Base-by-base conservation (phyloP, 2,797 vertebrate species). In the Dendrocincla tyrannina region DNA sequence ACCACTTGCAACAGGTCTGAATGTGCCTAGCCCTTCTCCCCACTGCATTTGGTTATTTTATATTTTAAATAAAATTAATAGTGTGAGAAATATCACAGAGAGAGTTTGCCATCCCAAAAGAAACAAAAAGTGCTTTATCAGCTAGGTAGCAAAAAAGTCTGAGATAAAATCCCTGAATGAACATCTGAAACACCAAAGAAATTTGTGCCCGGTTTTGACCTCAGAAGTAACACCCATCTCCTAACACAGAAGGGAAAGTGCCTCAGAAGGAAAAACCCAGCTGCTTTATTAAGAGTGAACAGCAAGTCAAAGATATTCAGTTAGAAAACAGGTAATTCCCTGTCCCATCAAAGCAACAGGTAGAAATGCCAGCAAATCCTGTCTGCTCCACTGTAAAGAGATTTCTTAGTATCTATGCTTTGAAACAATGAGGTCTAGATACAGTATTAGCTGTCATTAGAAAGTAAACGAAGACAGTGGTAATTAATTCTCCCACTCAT, bases 401-500 rank as follows among this genome's bases (percentile, higher is more conserved):
- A 77, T 76, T 95, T 93, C 64, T 49, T 60, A 56, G 27, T 87
- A 90, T 94, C 88, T 88, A 1, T 35, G 60, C 89, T 94, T 90
- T 46, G 77, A 91, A 93, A 97, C 88, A 95, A 93, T 85, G 91
- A 95, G 87, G 72, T 77, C 67, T 67, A 93, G 83, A 82, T 79
- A 91, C 56, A 87, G 49, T 30, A 58, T 79, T 95, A 95, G 44
- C 80, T 94, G 77, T 89, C 89, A 85, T 83, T 95, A 90, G 80
- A 94, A 94, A 85, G 77, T 76, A 96, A 95, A 94, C 2, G 1
- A 87, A 90, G 44, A 56, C 70, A 88, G 24, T 47, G 82, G 80
- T 83, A 97, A 96, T 95, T 84, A 95, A 88, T 95, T 93, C 88
- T 86, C 88, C 41, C 60, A 79, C 70, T 93, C 44, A 73, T 67